A percentile compares a stretch with the other conserved stretches of the same genome.
Conservation (phyloP, 2,113 vertebrate species). For the Brachyhypopomus occidentalis region DNA sequence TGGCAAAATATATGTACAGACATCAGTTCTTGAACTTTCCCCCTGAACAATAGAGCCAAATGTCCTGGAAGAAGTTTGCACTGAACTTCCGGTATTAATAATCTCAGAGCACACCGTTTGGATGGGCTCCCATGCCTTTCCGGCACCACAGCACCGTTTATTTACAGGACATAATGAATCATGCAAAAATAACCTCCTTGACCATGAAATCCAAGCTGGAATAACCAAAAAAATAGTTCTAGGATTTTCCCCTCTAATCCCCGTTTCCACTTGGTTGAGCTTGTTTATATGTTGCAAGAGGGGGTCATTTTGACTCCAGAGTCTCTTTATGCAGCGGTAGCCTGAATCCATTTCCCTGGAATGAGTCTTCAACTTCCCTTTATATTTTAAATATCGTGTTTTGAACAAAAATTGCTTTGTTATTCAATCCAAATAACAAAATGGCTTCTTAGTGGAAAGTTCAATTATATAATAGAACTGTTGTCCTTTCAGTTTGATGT, state of each 20-base stretch:
- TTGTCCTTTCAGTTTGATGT: background rate
- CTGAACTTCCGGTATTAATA: background rate
- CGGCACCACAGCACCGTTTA: background rate
- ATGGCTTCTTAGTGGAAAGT: background rate
- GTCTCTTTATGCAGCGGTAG: background rate
- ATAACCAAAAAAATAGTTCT: background rate
- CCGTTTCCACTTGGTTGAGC: background rate
- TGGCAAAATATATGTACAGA: too few species aligned
- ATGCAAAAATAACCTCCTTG: background rate
- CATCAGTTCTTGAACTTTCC: background rate
- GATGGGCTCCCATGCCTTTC: background rate
- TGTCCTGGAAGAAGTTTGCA: background rate
- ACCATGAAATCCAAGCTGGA: background rate
- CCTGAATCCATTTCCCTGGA: background rate
- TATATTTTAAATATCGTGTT: background rate
- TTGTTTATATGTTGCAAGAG: background rate
- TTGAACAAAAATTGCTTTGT: constrained; percentile 4
- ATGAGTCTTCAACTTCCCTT: background rate
- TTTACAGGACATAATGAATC: background rate
- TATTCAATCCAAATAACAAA: background rate
- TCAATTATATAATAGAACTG: background rate
- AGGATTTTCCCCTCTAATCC: background rate
- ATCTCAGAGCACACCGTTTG: background rate
- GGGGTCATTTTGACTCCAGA: background rate
- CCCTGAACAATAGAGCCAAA: background rate